Percentiles rank a stretch among this genome's conserved stretches.
phyloP scores from a whole-genome alignment of 2,113 vertebrate species.

The Crotalus tigris region DNA sequence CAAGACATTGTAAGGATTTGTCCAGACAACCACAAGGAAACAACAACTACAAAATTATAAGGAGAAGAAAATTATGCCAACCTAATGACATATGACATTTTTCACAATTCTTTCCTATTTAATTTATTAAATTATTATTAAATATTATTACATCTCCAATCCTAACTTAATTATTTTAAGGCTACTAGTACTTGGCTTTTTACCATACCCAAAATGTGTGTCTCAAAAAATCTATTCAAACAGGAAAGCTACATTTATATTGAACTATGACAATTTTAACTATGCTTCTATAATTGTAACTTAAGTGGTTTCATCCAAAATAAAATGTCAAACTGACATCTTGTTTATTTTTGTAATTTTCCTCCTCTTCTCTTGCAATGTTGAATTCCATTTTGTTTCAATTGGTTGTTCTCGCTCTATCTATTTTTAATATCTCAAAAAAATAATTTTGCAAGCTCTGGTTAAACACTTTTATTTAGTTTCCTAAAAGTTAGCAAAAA shows the following conservation, averaged over 20 bases:
- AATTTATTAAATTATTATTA: neutral
- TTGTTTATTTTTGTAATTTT: neutral
- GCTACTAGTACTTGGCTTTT: neutral
- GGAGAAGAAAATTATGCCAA: neutral
- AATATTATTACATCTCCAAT: neutral
- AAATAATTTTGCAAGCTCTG: neutral
- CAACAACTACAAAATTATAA: neutral
- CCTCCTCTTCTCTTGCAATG: too few relatives aligned
- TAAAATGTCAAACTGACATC: conserved; percentile 7
- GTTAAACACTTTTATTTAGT: neutral
- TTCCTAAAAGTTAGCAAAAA: neutral
- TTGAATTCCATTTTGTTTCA: neutral
- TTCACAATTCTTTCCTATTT: neutral
- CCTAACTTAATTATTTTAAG: neutral
- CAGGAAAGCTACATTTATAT: neutral
- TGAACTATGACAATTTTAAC: neutral
- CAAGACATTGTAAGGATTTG: neutral
- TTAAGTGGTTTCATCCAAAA: neutral
- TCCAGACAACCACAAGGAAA: neutral
- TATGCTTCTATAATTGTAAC: neutral
- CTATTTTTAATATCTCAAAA: neutral
- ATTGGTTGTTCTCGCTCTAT: neutral
- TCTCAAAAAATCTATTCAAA: neutral
- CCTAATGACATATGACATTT: neutral
- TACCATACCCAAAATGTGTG: neutral